Evolutionary conservation across 2,797 vertebrate species (phyloP), one percentile per base, ranked within the genome.

Genomic region (Trachurus trachurus): DNA sequence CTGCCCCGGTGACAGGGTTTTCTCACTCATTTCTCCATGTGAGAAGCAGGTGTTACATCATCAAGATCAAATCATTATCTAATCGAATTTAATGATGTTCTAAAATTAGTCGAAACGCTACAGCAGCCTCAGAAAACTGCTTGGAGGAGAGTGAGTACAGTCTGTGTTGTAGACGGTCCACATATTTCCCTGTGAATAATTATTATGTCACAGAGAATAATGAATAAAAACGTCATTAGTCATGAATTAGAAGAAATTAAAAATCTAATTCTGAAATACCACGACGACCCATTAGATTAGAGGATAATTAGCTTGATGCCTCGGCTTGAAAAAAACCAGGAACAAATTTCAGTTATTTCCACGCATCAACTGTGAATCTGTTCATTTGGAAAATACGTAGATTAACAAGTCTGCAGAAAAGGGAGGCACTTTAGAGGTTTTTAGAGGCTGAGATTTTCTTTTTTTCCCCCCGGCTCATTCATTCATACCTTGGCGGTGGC

Each of bases 401-500:
- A 66, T 74, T 26, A 53, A 63, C 17, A 67, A 26, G 15, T 21
- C 70, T 73, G 34, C 66, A 40, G 11, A 12, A 42, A 13, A 11
- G 3, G 11, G 12, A 74, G 77, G 58, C 26, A 34, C 70, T 49
- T 22, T 50, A 26, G 26, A 26, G 87, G 76, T 49, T 45, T 49
- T 22, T 50, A 26, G 26, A 26, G 87, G 76, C 45, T 45, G 83
- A 42, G 40, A 64, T 71, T 78, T 49, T 40, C 74, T 72, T 26
- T 26, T 26, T 26, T 3, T 26, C 26, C 26, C 31, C 5, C 5
- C 5, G 31, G 31, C 31, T 34, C 31, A 66, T 61, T 87, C 87
- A 93, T 93, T 90, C 90, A 90, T 71, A 74, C 86, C 78, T 86
- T 80, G 82, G 5, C 0, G 31, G 31, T 3, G 26, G 26, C 3